These are phyloP conservation scores for Pseudochirops cupreus DNA, from an alignment of 2,797 vertebrate genomes.

Conservation along the genomic window DNA sequence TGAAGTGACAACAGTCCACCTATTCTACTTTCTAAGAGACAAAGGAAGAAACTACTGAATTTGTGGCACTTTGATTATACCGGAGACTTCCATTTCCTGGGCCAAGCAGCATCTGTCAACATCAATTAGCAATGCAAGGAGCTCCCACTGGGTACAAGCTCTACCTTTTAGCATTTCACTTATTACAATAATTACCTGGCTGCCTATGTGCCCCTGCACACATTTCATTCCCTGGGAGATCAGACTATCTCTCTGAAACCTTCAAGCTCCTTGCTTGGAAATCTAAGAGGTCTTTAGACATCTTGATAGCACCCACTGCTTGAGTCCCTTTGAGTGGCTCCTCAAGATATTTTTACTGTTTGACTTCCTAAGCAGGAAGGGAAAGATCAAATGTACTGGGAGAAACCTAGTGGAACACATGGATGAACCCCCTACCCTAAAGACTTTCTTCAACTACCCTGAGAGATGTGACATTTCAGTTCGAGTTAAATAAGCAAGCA, in stretches of 20 bases:
- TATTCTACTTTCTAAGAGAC: not conserved
- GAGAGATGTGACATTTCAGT: not conserved
- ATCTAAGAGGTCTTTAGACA: not conserved
- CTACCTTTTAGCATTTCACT: not conserved
- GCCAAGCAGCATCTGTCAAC: not conserved
- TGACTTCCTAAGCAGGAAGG: not conserved
- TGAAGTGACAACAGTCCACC: not conserved
- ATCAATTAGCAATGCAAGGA: not conserved
- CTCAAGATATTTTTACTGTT: not conserved
- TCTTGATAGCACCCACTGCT: not conserved
- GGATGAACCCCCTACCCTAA: not conserved
- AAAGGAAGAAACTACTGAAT: not conserved
- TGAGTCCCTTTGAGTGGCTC: not conserved
- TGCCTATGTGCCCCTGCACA: not conserved
- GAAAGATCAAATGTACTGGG: not conserved
- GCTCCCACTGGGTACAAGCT: not conserved
- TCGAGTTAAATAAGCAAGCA: not conserved
- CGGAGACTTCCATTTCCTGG: not conserved
- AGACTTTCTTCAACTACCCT: not conserved
- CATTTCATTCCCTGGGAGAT: not conserved
- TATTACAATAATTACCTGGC: conserved; percentile 3
- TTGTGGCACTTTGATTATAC: not conserved
- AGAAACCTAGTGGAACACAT: not conserved
- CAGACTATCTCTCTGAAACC: not conserved
- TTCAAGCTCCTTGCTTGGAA: not conserved